phyloP scores from a whole-genome alignment of 2,888 invertebrate genomes.

The Galerucella nymphaeae region DNA sequence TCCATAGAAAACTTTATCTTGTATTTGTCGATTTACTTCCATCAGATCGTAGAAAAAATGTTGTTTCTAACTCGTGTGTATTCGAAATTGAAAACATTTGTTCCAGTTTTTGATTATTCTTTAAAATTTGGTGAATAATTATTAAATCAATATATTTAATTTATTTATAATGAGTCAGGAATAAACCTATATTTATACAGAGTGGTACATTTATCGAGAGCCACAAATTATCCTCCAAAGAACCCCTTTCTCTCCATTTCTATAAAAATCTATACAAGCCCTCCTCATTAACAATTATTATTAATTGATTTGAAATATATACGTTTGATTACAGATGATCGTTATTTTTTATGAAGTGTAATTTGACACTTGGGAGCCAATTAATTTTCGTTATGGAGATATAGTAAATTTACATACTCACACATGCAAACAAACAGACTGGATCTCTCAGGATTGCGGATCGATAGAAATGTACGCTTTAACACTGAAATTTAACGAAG shows the following conservation, averaged over 20 bases:
- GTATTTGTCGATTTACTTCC: neutral
- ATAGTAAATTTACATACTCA: neutral
- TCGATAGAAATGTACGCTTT: neutral
- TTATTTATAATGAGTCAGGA: too few relatives aligned
- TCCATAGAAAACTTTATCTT: neutral
- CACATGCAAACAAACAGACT: neutral
- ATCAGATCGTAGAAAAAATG: too few relatives aligned
- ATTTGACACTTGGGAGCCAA: neutral
- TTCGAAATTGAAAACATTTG: too few relatives aligned
- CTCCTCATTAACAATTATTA: neutral
- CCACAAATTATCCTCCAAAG: too few relatives aligned
- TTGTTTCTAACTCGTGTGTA: too few relatives aligned
- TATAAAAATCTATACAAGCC: too few relatives aligned
- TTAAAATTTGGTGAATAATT: too few relatives aligned
- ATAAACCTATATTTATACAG: too few relatives aligned
- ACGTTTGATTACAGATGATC: constrained; percentile 7
- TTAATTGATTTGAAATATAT: neutral
- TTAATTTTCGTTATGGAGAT: neutral
- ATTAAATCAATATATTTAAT: too few relatives aligned
- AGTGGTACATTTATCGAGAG: too few relatives aligned
- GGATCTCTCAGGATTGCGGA: neutral
- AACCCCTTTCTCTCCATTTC: too few relatives aligned
- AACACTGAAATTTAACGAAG: neutral
- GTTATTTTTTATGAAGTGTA: neutral
- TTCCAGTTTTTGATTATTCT: too few relatives aligned